phyloP scores from a whole-genome alignment of 1,140 invertebrate genomes.

The Tetramorium parvispinum region DNA sequence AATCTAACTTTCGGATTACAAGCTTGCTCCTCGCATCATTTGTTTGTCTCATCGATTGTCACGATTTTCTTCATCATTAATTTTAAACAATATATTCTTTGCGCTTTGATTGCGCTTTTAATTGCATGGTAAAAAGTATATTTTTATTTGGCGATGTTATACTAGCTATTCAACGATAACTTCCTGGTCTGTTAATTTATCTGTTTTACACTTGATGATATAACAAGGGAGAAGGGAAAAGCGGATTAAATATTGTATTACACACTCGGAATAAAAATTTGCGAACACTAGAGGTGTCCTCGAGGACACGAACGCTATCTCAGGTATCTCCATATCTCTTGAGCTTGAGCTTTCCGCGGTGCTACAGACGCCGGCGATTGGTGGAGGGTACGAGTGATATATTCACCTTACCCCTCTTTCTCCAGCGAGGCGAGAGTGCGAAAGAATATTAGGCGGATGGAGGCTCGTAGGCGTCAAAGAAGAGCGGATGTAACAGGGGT shows the following conservation, averaged over 20 bases:
- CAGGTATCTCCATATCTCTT: slow-evolving; percentile 21
- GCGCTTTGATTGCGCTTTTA: no score
- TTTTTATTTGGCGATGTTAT: background rate
- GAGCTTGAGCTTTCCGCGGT: slow-evolving; percentile 15
- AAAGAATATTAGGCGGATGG: slow-evolving; percentile 76
- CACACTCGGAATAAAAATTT: background rate
- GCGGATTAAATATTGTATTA: background rate
- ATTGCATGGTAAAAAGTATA: background rate
- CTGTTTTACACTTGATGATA: background rate
- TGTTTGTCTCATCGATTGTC: background rate
- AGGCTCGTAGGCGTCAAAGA: slow-evolving; percentile 63
- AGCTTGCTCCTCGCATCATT: background rate
- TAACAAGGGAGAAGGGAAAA: no score
- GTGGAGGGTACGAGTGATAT: slow-evolving; percentile 47
- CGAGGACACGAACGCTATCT: background rate
- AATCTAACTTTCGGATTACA: background rate
- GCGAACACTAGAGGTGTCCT: background rate
- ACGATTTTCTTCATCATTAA: background rate
- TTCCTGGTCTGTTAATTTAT: background rate
- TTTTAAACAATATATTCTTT: background rate
- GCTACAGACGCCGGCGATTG: background rate
- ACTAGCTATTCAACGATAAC: background rate
- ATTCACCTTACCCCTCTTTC: slow-evolving; percentile 25
- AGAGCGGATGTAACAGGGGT: slow-evolving; percentile 6
- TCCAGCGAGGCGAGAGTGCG: slow-evolving; percentile 20